A percentile compares a stretch with the other conserved stretches of the same genome.
Conservation (phyloP, 1,140 invertebrate genomes). For the Macrosteles quadrilineatus region DNA sequence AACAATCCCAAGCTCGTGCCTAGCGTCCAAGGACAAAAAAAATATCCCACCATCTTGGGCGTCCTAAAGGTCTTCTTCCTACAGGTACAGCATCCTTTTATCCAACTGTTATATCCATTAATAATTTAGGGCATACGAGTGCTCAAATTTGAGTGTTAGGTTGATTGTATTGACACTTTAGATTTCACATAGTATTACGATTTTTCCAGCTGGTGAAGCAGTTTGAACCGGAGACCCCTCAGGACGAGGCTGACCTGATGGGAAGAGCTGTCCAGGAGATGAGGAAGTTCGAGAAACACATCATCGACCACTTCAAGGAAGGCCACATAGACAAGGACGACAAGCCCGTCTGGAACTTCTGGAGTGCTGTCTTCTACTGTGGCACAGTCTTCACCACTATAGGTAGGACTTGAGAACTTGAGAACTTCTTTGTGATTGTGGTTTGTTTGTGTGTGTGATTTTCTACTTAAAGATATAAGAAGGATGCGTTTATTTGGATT, state of each 20-base stretch:
- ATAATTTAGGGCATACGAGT: too few species aligned
- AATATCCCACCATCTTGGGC: too few species aligned
- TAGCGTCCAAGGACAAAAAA: too few species aligned
- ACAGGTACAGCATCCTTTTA: too few species aligned
- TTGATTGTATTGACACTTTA: too few species aligned
- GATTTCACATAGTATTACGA: too few species aligned
- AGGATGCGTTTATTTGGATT: too few species aligned
- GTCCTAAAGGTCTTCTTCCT: too few species aligned
- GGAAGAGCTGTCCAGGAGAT: conserved; percentile 48
- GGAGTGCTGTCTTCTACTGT: conserved; percentile 89
- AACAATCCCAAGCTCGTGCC: too few species aligned
- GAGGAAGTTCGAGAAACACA: conserved; percentile 55
- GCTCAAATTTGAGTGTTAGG: too few species aligned
- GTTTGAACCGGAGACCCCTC: conserved; percentile 10
- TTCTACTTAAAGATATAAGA: too few species aligned
- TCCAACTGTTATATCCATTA: too few species aligned
- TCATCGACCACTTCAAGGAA: conserved; percentile 58
- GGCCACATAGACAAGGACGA: conserved; percentile 50
- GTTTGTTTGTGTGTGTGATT: background rate
- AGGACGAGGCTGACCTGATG: conserved; percentile 52
- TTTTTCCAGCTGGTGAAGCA: conserved; percentile 26
- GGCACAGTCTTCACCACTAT: conserved; percentile 94
- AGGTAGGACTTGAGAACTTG: conserved; percentile 70
- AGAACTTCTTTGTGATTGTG: background rate
- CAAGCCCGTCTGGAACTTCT: conserved; percentile 71